phyloP scores from a whole-genome alignment of 2,888 invertebrate genomes.

The Papilio elwesi region DNA sequence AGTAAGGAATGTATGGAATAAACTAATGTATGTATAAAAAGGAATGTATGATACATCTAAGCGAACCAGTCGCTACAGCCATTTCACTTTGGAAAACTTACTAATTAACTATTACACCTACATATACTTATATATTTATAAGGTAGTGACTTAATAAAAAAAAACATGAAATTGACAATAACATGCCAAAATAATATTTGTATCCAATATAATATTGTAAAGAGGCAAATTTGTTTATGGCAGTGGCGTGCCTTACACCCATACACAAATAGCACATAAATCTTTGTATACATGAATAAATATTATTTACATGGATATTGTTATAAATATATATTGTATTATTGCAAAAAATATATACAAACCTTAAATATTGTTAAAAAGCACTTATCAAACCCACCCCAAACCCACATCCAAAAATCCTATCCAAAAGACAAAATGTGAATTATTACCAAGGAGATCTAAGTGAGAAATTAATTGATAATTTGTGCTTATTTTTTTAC shows the following conservation, averaged over 20 bases:
- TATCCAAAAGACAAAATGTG: constrained; percentile 54
- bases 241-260: constrained; percentile 78
- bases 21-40: constrained; percentile 41
- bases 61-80: constrained; percentile 67
- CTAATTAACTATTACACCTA: constrained; percentile 49
- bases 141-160: constrained; percentile 40
- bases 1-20: constrained; percentile 48
- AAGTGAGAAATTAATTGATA: constrained; percentile 44
- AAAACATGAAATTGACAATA: constrained; percentile 46
- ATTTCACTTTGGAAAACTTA: constrained; percentile 32
- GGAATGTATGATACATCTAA: constrained; percentile 51
- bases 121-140: constrained; percentile 40
- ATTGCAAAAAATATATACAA: constrained; percentile 82
- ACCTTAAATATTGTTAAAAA: constrained; percentile 71
- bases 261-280: constrained; percentile 76
- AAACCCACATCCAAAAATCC: constrained; percentile 57
- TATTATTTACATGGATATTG: constrained; percentile 70
- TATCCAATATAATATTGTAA: constrained; percentile 49
- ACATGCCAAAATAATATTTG: constrained; percentile 47
- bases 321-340: constrained; percentile 70
- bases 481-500: constrained; percentile 41
- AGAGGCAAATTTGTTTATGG: constrained; percentile 63
- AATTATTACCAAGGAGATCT: constrained; percentile 41
- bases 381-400: constrained; percentile 71
- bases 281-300: constrained; percentile 69